Percentiles rank a stretch among this genome's conserved stretches.
These are phyloP conservation scores for Troides oblongomaculatus DNA, from an alignment of 2,888 invertebrate genomes.

Conservation along the genomic window DNA sequence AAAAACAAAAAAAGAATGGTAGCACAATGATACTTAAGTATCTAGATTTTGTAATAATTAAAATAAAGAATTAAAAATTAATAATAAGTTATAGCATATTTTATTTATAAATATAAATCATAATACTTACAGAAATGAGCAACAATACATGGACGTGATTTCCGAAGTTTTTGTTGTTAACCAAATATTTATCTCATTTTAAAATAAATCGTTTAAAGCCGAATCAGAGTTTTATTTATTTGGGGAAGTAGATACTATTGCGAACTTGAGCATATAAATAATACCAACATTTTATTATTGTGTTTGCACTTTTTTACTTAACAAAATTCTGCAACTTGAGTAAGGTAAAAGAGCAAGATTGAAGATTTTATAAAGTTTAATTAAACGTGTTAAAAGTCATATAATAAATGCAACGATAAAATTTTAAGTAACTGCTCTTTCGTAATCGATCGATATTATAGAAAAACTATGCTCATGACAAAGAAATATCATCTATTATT, in stretches of 20 bases:
- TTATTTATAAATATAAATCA: too few relatives aligned
- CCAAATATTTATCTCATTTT: conserved; percentile 51
- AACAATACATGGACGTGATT: conserved; percentile 78
- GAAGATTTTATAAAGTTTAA: not conserved
- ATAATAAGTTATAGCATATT: too few relatives aligned
- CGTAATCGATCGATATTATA: conserved; percentile 77
- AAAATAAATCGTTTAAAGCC: conserved; percentile 35
- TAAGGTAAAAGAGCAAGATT: not conserved
- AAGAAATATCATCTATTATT: conserved; percentile 52
- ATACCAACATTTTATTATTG: conserved; percentile 12
- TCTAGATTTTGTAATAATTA: not conserved
- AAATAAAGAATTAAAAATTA: too few relatives aligned
- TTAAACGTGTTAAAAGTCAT: conserved; percentile 12
- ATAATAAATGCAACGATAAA: conserved; percentile 41
- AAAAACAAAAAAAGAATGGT: not conserved
- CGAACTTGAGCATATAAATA: conserved; percentile 6
- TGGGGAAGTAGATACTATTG: conserved; percentile 16
- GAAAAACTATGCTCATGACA: conserved; percentile 71
- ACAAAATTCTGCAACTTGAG: not conserved
- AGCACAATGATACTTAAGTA: not conserved
- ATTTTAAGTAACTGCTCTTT: conserved; percentile 60
- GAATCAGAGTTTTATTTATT: conserved; percentile 1
- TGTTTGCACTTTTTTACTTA: conserved; percentile 5
- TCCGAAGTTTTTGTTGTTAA: conserved; percentile 39
- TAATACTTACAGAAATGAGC: conserved; percentile 76